Conservation (phyloP, 2,113 vertebrate genomes). For the Polypterus bichir region DNA sequence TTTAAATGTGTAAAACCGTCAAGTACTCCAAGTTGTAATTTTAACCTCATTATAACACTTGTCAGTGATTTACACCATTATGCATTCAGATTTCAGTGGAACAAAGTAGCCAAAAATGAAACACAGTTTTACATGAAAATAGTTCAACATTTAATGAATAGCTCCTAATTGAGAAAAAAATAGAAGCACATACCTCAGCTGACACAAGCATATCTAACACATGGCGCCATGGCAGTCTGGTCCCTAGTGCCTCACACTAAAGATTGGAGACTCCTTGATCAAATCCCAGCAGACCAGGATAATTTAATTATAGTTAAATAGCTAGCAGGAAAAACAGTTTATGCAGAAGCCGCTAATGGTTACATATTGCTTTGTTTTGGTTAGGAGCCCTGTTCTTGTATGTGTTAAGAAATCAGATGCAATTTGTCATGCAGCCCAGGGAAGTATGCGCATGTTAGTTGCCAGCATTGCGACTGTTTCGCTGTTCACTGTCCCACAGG, state of each 20-base stretch:
- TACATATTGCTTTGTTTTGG: slow-evolving; percentile 44
- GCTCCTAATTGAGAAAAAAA: too few species aligned
- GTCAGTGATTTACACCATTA: too few species aligned
- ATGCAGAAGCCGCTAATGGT: slow-evolving; percentile 46
- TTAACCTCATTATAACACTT: too few species aligned
- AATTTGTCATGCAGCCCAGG: slow-evolving; percentile 17
- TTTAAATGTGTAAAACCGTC: too few species aligned
- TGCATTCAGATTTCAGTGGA: too few species aligned
- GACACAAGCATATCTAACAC: slow-evolving; percentile 24
- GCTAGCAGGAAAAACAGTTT: slow-evolving; percentile 54
- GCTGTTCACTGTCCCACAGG: slow-evolving; percentile 24
- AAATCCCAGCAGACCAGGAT: slow-evolving; percentile 43
- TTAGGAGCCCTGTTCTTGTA: slow-evolving; percentile 22
- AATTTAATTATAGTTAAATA: slow-evolving; percentile 75
- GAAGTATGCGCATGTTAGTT: slow-evolving; percentile 14
- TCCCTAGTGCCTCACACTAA: slow-evolving; percentile 29
- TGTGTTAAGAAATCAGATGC: slow-evolving; percentile 14
- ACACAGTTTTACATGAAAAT: too few species aligned
- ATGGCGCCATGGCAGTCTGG: slow-evolving; percentile 22
- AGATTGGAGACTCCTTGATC: slow-evolving; percentile 34
- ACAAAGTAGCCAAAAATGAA: too few species aligned
- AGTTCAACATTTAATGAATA: too few species aligned
- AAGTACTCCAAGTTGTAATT: too few species aligned
- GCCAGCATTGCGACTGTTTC: background rate
- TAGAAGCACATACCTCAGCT: background rate